These are phyloP conservation scores for Microplitis manilae DNA, from an alignment of 2,888 invertebrate genomes.

Conservation along the genomic window DNA sequence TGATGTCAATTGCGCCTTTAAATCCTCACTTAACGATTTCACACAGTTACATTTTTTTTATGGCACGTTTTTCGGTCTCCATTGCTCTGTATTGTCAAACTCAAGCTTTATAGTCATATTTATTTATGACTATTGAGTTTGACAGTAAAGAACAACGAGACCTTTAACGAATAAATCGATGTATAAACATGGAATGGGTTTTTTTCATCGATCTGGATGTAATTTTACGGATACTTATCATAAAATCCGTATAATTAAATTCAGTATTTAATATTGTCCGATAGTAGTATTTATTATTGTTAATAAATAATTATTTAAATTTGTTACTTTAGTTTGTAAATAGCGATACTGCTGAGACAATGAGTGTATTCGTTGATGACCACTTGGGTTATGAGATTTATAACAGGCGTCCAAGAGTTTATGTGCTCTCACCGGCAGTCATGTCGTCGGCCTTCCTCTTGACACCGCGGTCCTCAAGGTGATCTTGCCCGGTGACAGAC, in stretches of 20 bases:
- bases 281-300: not conserved
- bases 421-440: constrained; percentile 59
- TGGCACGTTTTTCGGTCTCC: constrained; percentile 26
- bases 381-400: constrained; percentile 63
- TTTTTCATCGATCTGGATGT: not conserved
- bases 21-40: not conserved
- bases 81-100: not conserved
- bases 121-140: no score
- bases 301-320: constrained; percentile 18
- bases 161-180: no score
- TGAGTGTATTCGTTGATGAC: constrained; percentile 66
- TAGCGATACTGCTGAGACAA: constrained; percentile 66
- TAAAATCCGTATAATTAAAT: no score
- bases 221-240: no score
- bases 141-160: no score
- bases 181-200: not conserved
- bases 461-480: constrained; percentile 63
- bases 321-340: constrained; percentile 44
- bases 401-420: constrained; percentile 6
- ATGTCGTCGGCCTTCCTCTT: constrained; percentile 69
- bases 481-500: constrained; percentile 45
- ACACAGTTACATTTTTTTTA: constrained; percentile 3
- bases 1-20: not conserved
- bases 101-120: no score
- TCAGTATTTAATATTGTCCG: not conserved